A percentile compares a stretch with the other conserved stretches of the same genome.
These are phyloP conservation scores for Aegotheles bennettii DNA, from an alignment of 2,113 vertebrate species.

Conservation along the genomic window DNA sequence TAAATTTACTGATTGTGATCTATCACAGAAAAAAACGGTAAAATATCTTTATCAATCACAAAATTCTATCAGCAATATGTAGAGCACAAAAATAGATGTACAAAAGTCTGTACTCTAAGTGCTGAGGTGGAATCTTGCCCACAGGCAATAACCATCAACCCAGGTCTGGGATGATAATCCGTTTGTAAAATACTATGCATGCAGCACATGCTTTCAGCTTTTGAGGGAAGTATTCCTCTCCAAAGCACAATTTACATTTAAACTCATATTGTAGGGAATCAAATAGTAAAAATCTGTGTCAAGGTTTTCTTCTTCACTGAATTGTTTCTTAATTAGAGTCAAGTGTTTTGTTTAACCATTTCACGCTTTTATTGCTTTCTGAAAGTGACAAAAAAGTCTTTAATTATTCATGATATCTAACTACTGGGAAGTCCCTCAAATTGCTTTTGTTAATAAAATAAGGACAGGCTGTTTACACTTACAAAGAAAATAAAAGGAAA, in stretches of 20 bases:
- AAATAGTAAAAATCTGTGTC: not conserved
- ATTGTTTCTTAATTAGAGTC: constrained; percentile 33
- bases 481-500: not conserved
- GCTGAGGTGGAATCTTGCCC: not conserved
- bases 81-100: not conserved
- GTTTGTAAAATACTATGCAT: not conserved
- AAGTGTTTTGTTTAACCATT: not conserved
- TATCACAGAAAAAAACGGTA: not conserved
- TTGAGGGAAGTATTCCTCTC: not conserved
- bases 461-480: not conserved
- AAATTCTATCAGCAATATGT: not conserved
- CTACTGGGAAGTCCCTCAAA: not conserved
- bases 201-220: not conserved
- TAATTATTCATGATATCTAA: constrained; percentile 6
- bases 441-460: not conserved
- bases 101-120: not conserved
- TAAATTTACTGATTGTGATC: not conserved
- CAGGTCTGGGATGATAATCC: not conserved
- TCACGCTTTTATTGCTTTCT: not conserved
- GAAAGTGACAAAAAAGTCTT: not conserved
- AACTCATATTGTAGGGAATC: not conserved
- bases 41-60: not conserved
- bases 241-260: constrained; percentile 30
- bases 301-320: not conserved
- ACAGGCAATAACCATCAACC: not conserved